Base-by-base conservation (phyloP, 2,797 vertebrate genomes). In the Lepus townsendii region DNA sequence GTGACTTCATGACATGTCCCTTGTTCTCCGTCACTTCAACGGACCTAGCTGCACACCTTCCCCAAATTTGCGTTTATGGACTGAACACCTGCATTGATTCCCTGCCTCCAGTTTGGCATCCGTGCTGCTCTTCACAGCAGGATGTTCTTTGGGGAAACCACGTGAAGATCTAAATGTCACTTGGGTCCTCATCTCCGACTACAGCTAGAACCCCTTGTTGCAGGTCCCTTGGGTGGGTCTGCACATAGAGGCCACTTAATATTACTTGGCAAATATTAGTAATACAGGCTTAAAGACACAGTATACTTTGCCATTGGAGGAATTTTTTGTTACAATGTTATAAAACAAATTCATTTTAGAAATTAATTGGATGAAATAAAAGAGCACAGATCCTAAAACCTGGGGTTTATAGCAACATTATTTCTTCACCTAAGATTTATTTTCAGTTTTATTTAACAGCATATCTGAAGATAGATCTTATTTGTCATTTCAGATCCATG, bases 351-450 rank as follows among this genome's bases (percentile, higher is more conserved):
- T 1, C 32, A 62, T 66, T 85, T 96, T n/a, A 84, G 9, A 84
- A 75, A 63, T 68, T 54, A 47, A 79, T 38, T 35, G 82, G 93
- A 89, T 96, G 87, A 66, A 95, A 92, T 77, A 22, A 62, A 97
- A 83, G 24, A 32, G 80, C 57, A 95, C 30, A 85, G 52, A 94
- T 87, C 11, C n/a, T 78, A 92, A 82, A 86, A 83, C 52, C 5
- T 78, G 14, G 17, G 79, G 11, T 82, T 92, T 54, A 60, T 73
- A 88, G 27, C 42, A 60, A 83, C 5, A n/a, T 26, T 71, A 7
- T 91, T 68, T 65, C 5, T 52, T 78, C 35, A 65, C 35, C 84
- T 11, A 42, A 50, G 72, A 90, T 68, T 88, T 82, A 65, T 11
- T 82, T 42, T 65, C 47, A n/a, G 11, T 17, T 83, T 76, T 84